These are phyloP conservation scores for Lophochroa leadbeateri DNA, from an alignment of 2,113 vertebrate species.

Conservation along the genomic window DNA sequence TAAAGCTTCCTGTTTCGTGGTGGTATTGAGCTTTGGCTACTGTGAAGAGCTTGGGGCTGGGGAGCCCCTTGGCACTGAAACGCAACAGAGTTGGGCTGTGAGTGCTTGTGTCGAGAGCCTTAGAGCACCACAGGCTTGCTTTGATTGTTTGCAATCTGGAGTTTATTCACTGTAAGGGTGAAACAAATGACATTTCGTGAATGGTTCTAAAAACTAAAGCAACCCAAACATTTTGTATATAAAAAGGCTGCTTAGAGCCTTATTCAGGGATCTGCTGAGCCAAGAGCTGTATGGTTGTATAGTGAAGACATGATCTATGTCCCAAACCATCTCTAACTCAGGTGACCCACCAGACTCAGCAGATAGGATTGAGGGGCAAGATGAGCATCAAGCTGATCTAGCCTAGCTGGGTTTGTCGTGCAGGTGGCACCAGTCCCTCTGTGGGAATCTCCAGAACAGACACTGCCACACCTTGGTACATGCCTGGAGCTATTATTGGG, in stretches of 20 bases:
- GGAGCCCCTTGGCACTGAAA: background rate
- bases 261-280: background rate
- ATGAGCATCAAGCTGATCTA: background rate
- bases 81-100: too few relatives aligned
- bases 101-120: background rate
- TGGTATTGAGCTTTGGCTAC: background rate
- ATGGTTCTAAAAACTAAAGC: background rate
- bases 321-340: background rate
- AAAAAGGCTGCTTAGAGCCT: background rate
- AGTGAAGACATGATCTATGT: background rate
- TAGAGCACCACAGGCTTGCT: fast-evolving
- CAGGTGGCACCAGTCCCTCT: background rate
- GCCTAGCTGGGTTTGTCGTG: background rate
- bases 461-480: background rate
- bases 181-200: background rate
- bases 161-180: background rate
- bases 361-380: background rate
- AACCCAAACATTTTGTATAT: background rate
- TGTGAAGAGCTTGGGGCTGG: background rate
- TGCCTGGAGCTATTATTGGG: background rate
- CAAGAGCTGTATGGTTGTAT: background rate
- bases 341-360: background rate
- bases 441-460: background rate
- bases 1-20: background rate
- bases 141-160: background rate